phyloP scores from a whole-genome alignment of 2,797 vertebrate species.

The Chaetodon trifasciatus region DNA sequence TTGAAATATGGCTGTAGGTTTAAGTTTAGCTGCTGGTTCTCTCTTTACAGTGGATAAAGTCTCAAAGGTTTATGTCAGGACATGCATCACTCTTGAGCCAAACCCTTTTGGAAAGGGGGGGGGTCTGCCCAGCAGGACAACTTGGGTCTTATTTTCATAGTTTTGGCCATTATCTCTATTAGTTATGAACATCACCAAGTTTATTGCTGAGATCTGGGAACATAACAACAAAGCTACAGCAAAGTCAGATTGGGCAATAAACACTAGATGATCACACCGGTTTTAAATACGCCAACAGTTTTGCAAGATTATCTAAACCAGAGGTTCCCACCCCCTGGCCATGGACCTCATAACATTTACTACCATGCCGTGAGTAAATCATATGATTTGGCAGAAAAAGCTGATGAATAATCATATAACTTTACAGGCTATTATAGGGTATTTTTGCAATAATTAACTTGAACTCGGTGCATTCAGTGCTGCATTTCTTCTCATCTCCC shows the following conservation, averaged over 20 bases:
- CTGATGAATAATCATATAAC: conserved; percentile 1
- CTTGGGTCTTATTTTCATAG: neutral
- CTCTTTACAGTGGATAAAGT: neutral
- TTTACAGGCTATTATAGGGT: neutral
- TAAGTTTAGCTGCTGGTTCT: conserved; percentile 37
- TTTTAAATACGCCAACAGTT: conserved; percentile 2
- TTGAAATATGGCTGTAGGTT: conserved; percentile 29
- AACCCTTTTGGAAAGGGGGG: neutral
- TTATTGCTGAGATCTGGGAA: conserved; percentile 3
- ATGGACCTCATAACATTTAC: neutral
- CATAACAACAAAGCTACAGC: neutral
- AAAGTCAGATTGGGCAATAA: conserved; percentile 1
- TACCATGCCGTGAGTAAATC: neutral
- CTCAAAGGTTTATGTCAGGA: conserved; percentile 32
- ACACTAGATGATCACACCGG: neutral
- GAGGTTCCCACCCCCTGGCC: neutral
- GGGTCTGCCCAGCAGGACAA: neutral
- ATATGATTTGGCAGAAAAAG: neutral
- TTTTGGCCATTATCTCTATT: neutral
- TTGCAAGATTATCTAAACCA: conserved; percentile 4
- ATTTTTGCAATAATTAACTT: neutral
- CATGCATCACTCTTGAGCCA: conserved; percentile 8
- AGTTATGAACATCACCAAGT: neutral
- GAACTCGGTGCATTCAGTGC: neutral
- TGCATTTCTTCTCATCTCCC: neutral